phyloP scores from a whole-genome alignment of 2,888 invertebrate species.

The Sisyra nigra region DNA sequence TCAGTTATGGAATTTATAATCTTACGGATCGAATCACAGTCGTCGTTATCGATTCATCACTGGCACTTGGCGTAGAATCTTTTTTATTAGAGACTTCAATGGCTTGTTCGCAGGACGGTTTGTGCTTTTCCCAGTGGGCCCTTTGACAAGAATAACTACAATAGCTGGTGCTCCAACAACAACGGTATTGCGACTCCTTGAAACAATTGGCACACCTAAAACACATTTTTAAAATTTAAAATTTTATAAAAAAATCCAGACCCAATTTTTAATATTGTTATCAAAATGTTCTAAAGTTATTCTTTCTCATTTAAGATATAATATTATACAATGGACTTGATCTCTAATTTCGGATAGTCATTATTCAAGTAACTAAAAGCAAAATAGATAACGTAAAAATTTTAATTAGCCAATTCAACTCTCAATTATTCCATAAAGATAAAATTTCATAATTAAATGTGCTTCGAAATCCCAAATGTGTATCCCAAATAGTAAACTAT shows the following conservation, averaged over 20 bases:
- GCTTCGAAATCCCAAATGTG: too few relatives aligned
- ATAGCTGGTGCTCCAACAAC: slow-evolving; percentile 94
- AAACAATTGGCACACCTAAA: slow-evolving; percentile 66
- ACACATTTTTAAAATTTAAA: neutral
- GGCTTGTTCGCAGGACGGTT: slow-evolving; percentile 38
- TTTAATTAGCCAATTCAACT: too few relatives aligned
- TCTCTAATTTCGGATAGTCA: too few relatives aligned
- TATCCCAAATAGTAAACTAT: too few relatives aligned
- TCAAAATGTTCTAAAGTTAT: too few relatives aligned
- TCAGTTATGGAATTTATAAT: too few relatives aligned
- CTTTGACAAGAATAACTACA: slow-evolving; percentile 82
- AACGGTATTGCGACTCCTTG: slow-evolving; percentile 81
- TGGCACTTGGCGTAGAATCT: neutral
- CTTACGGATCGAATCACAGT: neutral
- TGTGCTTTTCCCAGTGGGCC: slow-evolving; percentile 70
- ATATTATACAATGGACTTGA: too few relatives aligned
- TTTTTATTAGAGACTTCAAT: slow-evolving; percentile 1
- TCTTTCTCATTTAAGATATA: too few relatives aligned
- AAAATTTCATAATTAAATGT: too few relatives aligned
- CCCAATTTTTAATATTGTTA: neutral
- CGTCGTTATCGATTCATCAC: neutral
- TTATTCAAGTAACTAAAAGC: too few relatives aligned
- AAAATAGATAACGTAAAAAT: too few relatives aligned
- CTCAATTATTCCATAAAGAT: too few relatives aligned
- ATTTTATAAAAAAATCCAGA: slow-evolving; percentile 2